Evolutionary conservation across 64 coral and sea anemone species (phyloP).

Genomic region (Actinia tenebrosa): DNA sequence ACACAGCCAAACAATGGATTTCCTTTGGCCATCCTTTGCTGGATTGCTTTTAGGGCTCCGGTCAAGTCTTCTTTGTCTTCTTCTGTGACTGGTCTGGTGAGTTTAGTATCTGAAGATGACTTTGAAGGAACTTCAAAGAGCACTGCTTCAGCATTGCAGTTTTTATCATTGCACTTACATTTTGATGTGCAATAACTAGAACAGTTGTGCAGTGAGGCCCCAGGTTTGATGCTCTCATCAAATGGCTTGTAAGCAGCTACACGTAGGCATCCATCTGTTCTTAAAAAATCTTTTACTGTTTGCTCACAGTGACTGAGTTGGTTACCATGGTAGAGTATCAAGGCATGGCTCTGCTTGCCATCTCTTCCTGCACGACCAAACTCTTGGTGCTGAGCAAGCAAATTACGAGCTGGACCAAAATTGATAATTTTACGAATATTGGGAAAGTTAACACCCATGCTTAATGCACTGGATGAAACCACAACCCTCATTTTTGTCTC

Average conservation of each 20-base stretch:
- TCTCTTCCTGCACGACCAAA: slow-evolving; percentile 18
- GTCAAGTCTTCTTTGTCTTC: neutral
- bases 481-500: slow-evolving; percentile 15
- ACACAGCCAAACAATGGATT: too few relatives aligned
- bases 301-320: slow-evolving; percentile 48
- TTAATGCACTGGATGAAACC: slow-evolving; percentile 25
- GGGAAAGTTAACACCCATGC: slow-evolving; percentile 47
- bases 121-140: neutral
- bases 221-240: slow-evolving; percentile 24
- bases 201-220: slow-evolving; percentile 37
- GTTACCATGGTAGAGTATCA: slow-evolving; percentile 49
- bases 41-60: too few relatives aligned
- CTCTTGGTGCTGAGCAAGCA: slow-evolving; percentile 32
- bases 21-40: too few relatives aligned
- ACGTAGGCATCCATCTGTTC: slow-evolving; percentile 26
- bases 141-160: neutral
- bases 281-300: slow-evolving; percentile 48
- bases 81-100: neutral
- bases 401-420: slow-evolving; percentile 21
- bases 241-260: slow-evolving; percentile 35
- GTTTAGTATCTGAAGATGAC: neutral
- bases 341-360: slow-evolving; percentile 10
- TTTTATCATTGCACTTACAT: neutral
- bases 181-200: slow-evolving; percentile 16
- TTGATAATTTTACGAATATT: slow-evolving; percentile 24